Base-by-base conservation (phyloP, 2,113 vertebrate genomes). In the Aphelocoma coerulescens region DNA sequence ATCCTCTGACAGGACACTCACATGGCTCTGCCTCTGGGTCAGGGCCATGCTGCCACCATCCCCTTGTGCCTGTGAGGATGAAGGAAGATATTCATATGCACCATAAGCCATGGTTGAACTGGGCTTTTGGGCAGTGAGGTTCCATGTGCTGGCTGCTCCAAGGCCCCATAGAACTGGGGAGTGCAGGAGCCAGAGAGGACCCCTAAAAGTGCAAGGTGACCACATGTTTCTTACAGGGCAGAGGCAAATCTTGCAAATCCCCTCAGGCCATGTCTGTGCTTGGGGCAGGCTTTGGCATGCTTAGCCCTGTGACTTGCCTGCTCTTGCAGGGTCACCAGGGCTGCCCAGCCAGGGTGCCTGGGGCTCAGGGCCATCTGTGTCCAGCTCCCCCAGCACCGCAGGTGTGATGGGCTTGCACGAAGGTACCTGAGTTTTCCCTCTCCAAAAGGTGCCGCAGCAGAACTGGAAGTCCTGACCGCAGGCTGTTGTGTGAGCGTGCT, bases 331-430 rank as follows among this genome's bases (percentile, higher is more conserved):
- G 49, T 43, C 46, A 39, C 28, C 44, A 15, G 85, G 35, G 35
- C 52, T 78, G 62, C n/a, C 35, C 0, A 0, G 20, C 30, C 2
- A 3, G 27, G 35, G 27, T 5, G 0, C 0, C 0, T 1, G 4
- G 61, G 33, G 35, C 62, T 73, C 5, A 1, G n/a, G 32, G 58
- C 44, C 33, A 7, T 27, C 33, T 1, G 1, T 52, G 54, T 92
- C 66, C 6, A 5, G 33, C 73, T 89, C 26, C 48, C 28, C 8
- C 2, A 2, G 61, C 2, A 16, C 39, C 2, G 2, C 22, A 73
- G 49, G 13, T 0, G 2, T 18, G 49, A 49, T 13, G 68, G 49
- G 72, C 58, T 88, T 61, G 30, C 32, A 28, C 0, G 7, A 41
- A 79, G 52, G 30, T 43, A 43, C 17, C 30, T 10, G 33, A 55